Evolutionary conservation across 2,888 invertebrate species (phyloP).

Genomic region (Erebia ligea): DNA sequence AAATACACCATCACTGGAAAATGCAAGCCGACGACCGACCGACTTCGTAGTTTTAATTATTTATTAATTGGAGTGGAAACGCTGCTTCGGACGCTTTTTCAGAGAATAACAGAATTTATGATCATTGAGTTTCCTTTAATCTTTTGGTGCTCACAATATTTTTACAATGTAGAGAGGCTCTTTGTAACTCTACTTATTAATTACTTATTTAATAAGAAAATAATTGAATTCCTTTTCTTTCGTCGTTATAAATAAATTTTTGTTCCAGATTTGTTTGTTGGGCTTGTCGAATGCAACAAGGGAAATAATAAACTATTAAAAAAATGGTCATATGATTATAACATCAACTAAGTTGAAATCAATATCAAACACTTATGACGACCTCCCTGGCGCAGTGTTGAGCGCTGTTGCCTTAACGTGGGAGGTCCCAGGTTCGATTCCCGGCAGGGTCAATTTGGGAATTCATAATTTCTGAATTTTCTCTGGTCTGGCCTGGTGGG

Average conservation of each 20-base stretch:
- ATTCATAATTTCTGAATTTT: too few species aligned
- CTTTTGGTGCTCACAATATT: background rate
- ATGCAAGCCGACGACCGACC: conserved; percentile 13
- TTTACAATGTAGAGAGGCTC: background rate
- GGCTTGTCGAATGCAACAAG: conserved; percentile 1
- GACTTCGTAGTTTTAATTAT: conserved; percentile 21
- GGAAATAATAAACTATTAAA: background rate
- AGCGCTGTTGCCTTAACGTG: too few species aligned
- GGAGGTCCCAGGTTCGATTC: too few species aligned
- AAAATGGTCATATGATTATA: too few species aligned
- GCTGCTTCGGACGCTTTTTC: conserved; percentile 13
- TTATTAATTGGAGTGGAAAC: conserved; percentile 27
- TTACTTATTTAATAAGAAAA: background rate
- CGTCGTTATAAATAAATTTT: conserved; percentile 2
- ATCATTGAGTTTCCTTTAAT: conserved; percentile 19
- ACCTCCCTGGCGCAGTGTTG: too few species aligned
- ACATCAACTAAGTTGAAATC: too few species aligned
- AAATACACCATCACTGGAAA: background rate
- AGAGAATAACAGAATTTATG: conserved; percentile 20
- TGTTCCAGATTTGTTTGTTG: conserved; percentile 17
- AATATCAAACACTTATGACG: too few species aligned
- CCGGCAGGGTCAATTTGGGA: too few species aligned
- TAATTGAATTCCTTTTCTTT: too few species aligned
- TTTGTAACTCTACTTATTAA: background rate
- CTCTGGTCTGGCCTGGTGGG: too few species aligned